Conservation (phyloP, 2,888 invertebrate species). For the Phoenoteleia sp. region DNA sequence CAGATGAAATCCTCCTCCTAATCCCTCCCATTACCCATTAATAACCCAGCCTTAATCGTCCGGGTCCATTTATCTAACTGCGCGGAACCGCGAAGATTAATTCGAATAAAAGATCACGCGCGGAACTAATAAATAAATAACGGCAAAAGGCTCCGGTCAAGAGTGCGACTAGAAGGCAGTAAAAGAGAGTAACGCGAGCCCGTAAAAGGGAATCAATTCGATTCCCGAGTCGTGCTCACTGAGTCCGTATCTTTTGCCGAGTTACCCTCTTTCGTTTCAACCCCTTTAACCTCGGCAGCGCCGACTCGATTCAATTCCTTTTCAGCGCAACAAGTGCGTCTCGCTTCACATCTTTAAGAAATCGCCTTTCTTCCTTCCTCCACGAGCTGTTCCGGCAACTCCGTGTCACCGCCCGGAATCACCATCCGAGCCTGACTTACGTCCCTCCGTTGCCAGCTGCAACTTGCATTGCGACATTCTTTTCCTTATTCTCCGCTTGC, state of each 20-base stretch:
- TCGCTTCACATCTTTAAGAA: constrained; percentile 84
- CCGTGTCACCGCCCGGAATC: constrained; percentile 54
- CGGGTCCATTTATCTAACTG: constrained; percentile 6
- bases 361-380: constrained; percentile 71
- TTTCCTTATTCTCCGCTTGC: constrained; percentile 34
- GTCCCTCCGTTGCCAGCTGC: constrained; percentile 58
- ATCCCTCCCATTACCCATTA: neutral
- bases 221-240: constrained; percentile 79
- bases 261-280: constrained; percentile 71
- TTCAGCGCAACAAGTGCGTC: constrained; percentile 85
- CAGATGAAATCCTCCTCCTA: neutral
- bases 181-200: constrained; percentile 82
- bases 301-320: constrained; percentile 74
- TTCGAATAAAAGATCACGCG: constrained; percentile 64
- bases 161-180: constrained; percentile 78
- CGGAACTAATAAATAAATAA: constrained; percentile 81
- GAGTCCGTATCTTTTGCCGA: constrained; percentile 75
- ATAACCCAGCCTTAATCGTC: neutral
- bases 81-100: constrained; percentile 25
- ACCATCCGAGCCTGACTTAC: constrained; percentile 66
- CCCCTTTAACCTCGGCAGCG: constrained; percentile 72
- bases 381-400: constrained; percentile 56
- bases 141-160: constrained; percentile 78
- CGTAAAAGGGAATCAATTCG: constrained; percentile 86
- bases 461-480: constrained; percentile 63